Evolutionary conservation across 2,113 vertebrate genomes (phyloP), one percentile per base, ranked within the genome.

Genomic region (Sphaerodactylus townsendi): DNA sequence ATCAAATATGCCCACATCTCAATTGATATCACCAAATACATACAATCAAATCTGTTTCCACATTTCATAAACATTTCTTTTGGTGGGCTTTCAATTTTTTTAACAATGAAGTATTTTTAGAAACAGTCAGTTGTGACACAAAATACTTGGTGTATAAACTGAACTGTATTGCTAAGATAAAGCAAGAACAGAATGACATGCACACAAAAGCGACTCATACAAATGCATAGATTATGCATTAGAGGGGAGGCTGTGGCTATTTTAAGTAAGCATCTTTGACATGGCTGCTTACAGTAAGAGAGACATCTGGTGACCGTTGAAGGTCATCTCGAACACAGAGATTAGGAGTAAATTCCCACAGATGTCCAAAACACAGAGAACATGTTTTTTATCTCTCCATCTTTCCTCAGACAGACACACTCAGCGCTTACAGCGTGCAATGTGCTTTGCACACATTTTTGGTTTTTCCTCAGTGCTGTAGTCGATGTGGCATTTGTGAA

Each of bases 401-500:
- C 17, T 83, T 48, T 78, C 30, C 28, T 77, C 23, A 56, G 37
- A 6, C 79, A 59, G 4, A 5, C 39, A n/a, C 84, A 79, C 33
- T 1, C 74, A 74, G 5, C 81, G 82, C 15, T 86, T 77, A 81
- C 5, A 70, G 44, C 39, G 2, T 66, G 44, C 10, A n/a, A 37
- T n/a, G 89, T 85, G 70, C 13, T 85, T 70, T 77, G 86, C 83
- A 89, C 17, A 86, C 82, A 84, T 82, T 70, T 3, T 59, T 84
- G 82, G 82, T 89, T 93, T 91, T 88, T 88, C 73, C 75, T 86
- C 77, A 72, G 56, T 65, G 72, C 77, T 84, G 66, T 81, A 88
- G 83, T 85, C 89, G 88, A 88, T 91, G 87, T 90, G 89, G 81
- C 81, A 91, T 85, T 86, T 87, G n/a, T 81, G 85, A 91, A 82